Evolutionary conservation across 64 coral and sea anemone genomes (phyloP).

Genomic region (Stichodactyla mertensii): DNA sequence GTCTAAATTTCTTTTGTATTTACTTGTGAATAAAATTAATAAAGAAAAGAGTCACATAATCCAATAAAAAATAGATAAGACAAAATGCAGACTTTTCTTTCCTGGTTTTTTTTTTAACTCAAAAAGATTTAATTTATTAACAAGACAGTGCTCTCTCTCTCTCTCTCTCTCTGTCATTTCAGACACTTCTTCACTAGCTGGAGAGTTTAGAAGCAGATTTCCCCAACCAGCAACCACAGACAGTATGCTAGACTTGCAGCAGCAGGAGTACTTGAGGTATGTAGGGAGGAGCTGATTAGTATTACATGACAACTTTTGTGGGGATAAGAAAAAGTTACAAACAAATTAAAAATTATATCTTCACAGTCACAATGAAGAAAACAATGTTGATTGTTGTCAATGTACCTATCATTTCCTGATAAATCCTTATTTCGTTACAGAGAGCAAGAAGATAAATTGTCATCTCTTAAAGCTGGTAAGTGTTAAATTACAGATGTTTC

Average conservation of each 20-base stretch:
- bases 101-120: too few species aligned
- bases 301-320: too few species aligned
- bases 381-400: too few species aligned
- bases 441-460: constrained; percentile 88
- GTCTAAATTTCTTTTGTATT: too few species aligned
- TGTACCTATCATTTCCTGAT: not conserved
- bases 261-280: constrained; percentile 67
- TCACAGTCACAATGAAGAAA: too few species aligned
- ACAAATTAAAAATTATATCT: too few species aligned
- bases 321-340: too few species aligned
- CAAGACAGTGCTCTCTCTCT: not conserved
- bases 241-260: constrained; percentile 81
- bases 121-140: not conserved
- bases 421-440: not conserved
- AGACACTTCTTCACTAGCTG: constrained; percentile 83
- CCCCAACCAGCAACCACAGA: constrained; percentile 65
- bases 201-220: constrained; percentile 85
- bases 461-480: constrained; percentile 70
- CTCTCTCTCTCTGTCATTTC: not conserved
- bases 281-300: not conserved
- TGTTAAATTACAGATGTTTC: not conserved
- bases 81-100: too few species aligned
- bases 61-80: too few species aligned
- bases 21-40: too few species aligned
- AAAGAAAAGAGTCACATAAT: too few species aligned